Evolutionary conservation across 1,140 invertebrate genomes (phyloP).

Genomic region (Diploscapter pachys): DNA sequence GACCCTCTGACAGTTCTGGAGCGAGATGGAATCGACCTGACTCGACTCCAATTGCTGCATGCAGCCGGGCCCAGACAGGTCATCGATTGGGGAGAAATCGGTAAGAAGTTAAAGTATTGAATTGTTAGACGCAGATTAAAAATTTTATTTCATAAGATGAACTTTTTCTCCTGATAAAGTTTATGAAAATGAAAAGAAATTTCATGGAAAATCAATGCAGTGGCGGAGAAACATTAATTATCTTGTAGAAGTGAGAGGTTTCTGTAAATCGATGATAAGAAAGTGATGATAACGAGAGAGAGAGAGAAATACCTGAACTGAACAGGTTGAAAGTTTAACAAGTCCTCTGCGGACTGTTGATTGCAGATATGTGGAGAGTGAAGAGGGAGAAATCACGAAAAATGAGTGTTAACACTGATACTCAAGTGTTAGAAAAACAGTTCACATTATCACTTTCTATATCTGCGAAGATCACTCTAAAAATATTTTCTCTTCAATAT

Average conservation of each 20-base stretch:
- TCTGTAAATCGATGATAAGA: too few species aligned
- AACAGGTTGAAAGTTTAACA: not conserved
- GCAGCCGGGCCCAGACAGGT: slow-evolving; percentile 41
- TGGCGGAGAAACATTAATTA: not conserved
- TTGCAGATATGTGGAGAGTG: too few species aligned
- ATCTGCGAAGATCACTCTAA: slow-evolving; percentile 12
- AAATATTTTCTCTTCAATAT: slow-evolving; percentile 26
- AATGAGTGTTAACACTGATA: too few species aligned
- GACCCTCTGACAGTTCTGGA: slow-evolving; percentile 70
- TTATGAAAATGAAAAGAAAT: not conserved
- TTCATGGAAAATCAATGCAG: not conserved
- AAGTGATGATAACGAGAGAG: not conserved
- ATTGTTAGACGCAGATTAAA: slow-evolving; percentile 7
- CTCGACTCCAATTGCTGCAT: slow-evolving; percentile 46
- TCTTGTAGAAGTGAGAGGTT: too few species aligned
- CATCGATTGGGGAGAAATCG: slow-evolving; percentile 49
- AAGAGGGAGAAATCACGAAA: too few species aligned
- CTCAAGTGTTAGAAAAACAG: too few species aligned
- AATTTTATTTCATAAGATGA: slow-evolving; percentile 20
- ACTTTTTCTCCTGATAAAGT: not conserved
- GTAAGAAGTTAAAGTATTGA: slow-evolving; percentile 15
- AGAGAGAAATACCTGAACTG: not conserved
- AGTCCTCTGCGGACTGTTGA: too few species aligned
- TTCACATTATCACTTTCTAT: slow-evolving; percentile 1
- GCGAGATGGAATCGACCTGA: slow-evolving; percentile 48